Conservation (phyloP, 2,888 invertebrate genomes). For the Orthosia gothica region DNA sequence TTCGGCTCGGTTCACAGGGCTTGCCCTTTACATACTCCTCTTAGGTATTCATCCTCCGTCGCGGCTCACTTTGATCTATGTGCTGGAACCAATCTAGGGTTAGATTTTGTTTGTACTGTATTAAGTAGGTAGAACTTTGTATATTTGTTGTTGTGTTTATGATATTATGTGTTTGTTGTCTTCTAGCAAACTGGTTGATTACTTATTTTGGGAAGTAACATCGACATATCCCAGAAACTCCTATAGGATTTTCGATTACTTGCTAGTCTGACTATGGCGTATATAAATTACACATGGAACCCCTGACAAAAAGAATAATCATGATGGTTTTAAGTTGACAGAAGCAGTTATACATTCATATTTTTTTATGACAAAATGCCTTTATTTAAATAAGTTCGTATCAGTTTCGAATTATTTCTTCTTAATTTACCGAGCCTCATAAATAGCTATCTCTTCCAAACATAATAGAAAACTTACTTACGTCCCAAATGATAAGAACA, state of each 20-base stretch:
- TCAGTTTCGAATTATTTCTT: neutral
- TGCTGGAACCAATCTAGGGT: conserved; percentile 40
- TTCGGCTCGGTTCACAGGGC: conserved; percentile 1
- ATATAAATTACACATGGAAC: neutral
- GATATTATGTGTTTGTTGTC: neutral
- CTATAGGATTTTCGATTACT: neutral
- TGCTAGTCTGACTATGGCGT: too few relatives aligned
- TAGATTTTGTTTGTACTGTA: conserved; percentile 46
- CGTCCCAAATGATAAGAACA: conserved; percentile 30
- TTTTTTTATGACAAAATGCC: neutral
- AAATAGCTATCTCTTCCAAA: neutral
- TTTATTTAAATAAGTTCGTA: neutral
- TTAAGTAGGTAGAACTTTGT: neutral
- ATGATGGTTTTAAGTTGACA: neutral
- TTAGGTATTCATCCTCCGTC: conserved; percentile 60
- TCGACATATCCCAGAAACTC: neutral
- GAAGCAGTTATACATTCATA: conserved; percentile 1
- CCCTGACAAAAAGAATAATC: neutral
- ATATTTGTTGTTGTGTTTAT: neutral
- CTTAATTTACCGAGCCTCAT: neutral
- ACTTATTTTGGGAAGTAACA: neutral
- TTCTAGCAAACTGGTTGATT: neutral
- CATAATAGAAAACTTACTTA: conserved; percentile 44
- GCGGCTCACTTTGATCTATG: conserved; percentile 52
- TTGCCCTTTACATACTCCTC: conserved; percentile 20